Conservation (phyloP, 2,888 invertebrate species). For the Pristionchus fissidentatus region DNA sequence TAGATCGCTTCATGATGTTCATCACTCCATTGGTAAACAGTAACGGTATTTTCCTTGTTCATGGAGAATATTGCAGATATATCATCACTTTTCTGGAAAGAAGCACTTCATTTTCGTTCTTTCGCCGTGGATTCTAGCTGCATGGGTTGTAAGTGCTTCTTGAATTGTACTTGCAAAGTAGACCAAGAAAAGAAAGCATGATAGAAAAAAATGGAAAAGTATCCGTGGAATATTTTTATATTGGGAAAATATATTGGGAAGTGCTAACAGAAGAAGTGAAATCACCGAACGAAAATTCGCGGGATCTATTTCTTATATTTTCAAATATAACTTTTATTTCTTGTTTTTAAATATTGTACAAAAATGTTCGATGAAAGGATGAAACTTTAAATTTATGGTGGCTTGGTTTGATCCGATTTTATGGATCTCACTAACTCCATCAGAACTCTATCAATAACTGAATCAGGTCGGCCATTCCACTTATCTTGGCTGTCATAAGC, state of each 20-base stretch:
- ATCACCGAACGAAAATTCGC: too few species aligned
- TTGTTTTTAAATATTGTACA: too few species aligned
- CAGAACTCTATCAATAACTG: neutral
- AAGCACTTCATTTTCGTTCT: conserved; percentile 38
- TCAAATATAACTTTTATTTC: too few species aligned
- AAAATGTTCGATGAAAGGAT: too few species aligned
- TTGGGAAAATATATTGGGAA: too few species aligned
- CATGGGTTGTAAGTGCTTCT: conserved; percentile 22
- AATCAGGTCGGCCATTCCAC: conserved; percentile 21
- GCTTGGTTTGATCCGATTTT: neutral
- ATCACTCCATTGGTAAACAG: neutral
- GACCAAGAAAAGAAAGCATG: neutral
- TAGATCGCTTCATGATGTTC: conserved; percentile 42
- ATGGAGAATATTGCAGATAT: neutral
- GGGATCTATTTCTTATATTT: too few species aligned
- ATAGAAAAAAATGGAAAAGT: too few species aligned
- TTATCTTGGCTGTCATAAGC: conserved; percentile 23
- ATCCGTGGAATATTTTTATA: too few species aligned
- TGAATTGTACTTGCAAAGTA: neutral
- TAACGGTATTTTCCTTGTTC: neutral
- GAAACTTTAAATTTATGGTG: too few species aligned
- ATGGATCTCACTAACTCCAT: neutral
- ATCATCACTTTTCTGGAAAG: conserved; percentile 26
- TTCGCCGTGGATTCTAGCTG: conserved; percentile 23
- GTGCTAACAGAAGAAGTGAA: too few species aligned